Evolutionary conservation across 1,140 invertebrate species (phyloP), one percentile per base, ranked within the genome.

Genomic region (Pectinophora gossypiella): DNA sequence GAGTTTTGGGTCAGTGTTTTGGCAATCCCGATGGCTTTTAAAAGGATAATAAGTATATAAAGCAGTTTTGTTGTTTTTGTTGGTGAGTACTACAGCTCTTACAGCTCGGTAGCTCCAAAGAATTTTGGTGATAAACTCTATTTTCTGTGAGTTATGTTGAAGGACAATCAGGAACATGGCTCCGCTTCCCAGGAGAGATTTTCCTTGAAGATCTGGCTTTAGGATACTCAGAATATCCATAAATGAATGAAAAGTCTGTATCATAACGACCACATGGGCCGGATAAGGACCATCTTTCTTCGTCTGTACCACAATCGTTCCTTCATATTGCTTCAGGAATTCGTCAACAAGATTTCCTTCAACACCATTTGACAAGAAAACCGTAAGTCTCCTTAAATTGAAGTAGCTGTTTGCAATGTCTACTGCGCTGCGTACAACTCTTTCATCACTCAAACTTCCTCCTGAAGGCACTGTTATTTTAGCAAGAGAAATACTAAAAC

Each of bases 11-110:
- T 68, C 42, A 3, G 66, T 48, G 52, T 77, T 74, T 43, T 67
- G 64, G 55, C 79, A 83, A 19, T 57, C 59, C 2, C 59, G 56
- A 43, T 65, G 51, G 50, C 67, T 74, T 49, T 64, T 69, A 23
- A 76, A 80, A 12, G 79, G 76, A 20, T 61, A 72, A 50, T 68
- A 80, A 4, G 75, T 78, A 27, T 72, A 78, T 9, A 83, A 32
- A 12, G 61, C 64, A n/a, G 66, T 58, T 22, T 56, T 64, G 4
- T 68, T 61, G 5, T 67, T 68, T 9, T 61, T 54, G 19, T 27
- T 55, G 9, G 68, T 50, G 6, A 82, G 44, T 32, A 76, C 63
- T 1, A 76, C 55, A 16, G 72, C 67, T 48, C 80, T 66, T 0
- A 57, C 68, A 0, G 68, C 70, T 12, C 75, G 58, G 19, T 72